phyloP scores from a whole-genome alignment of 2,113 vertebrate genomes.

The Mesembrinibis cayennensis region DNA sequence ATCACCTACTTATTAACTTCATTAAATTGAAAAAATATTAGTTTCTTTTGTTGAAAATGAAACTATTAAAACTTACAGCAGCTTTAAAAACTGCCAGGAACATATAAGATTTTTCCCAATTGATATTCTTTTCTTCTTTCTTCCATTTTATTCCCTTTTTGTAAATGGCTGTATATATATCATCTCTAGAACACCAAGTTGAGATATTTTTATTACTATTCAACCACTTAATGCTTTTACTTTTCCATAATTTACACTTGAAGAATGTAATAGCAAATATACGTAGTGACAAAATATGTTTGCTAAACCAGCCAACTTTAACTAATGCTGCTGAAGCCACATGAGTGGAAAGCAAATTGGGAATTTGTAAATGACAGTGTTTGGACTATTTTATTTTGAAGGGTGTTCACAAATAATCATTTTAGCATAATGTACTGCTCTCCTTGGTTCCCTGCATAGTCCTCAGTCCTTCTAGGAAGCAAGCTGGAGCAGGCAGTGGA shows the following conservation, averaged over 20 bases:
- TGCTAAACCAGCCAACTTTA: background rate
- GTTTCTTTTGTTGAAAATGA: background rate
- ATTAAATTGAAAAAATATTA: background rate
- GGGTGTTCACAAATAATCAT: background rate
- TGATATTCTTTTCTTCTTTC: background rate
- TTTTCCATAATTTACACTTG: conserved; percentile 15
- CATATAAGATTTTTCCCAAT: background rate
- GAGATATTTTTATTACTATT: conserved; percentile 8
- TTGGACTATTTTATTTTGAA: background rate
- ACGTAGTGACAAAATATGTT: background rate
- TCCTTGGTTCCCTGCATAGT: background rate
- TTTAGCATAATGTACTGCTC: background rate
- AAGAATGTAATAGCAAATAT: background rate
- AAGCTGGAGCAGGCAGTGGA: background rate
- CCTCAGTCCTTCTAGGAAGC: background rate
- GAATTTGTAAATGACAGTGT: background rate
- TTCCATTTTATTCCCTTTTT: background rate
- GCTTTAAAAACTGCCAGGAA: background rate
- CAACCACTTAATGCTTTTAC: background rate
- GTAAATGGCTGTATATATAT: background rate
- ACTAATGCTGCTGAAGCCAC: background rate
- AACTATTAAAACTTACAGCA: background rate
- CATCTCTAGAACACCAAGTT: background rate
- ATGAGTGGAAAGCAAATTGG: background rate
- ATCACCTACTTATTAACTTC: background rate